Conservation (phyloP, 2,888 invertebrate genomes). For the Cheilosia variabilis region DNA sequence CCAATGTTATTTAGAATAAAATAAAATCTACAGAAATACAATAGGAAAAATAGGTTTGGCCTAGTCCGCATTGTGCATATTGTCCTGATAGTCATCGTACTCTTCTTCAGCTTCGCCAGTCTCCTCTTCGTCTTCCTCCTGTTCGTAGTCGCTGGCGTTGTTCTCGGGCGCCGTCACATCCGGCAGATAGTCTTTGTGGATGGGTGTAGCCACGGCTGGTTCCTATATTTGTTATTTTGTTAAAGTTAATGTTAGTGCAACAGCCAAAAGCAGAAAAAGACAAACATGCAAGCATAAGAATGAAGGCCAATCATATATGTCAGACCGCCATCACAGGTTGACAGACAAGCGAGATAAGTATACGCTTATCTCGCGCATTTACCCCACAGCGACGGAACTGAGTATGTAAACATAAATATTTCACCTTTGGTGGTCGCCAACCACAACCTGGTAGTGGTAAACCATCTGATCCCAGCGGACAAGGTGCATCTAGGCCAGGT, state of each 20-base stretch:
- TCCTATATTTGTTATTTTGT: constrained; percentile 79
- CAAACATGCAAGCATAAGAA: not conserved
- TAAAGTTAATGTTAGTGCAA: constrained; percentile 58
- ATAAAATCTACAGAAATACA: constrained; percentile 28
- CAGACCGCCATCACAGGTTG: constrained; percentile 10
- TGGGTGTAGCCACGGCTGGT: constrained; percentile 84
- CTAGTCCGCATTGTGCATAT: constrained; percentile 83
- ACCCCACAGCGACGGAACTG: constrained; percentile 8
- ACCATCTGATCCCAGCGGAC: constrained; percentile 97
- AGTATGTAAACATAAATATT: constrained; percentile 39
- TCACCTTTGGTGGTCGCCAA: constrained; percentile 94
- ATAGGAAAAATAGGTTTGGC: constrained; percentile 32
- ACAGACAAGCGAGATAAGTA: not conserved
- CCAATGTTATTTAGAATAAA: constrained; percentile 31
- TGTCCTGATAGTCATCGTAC: constrained; percentile 86
- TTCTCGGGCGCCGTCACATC: constrained; percentile 86
- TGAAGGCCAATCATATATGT: not conserved
- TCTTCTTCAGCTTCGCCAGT: constrained; percentile 87
- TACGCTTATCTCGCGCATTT: not conserved
- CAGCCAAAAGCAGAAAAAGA: constrained; percentile 31
- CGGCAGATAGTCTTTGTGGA: constrained; percentile 86
- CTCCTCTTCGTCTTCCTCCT: constrained; percentile 84
- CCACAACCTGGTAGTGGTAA: constrained; percentile 98
- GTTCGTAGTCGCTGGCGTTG: constrained; percentile 85
- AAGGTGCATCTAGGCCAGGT: constrained; percentile 99